Percentiles rank a stretch among this genome's conserved stretches.
Conservation (phyloP, 2,113 vertebrate species). For the Mastomys coucha region DNA sequence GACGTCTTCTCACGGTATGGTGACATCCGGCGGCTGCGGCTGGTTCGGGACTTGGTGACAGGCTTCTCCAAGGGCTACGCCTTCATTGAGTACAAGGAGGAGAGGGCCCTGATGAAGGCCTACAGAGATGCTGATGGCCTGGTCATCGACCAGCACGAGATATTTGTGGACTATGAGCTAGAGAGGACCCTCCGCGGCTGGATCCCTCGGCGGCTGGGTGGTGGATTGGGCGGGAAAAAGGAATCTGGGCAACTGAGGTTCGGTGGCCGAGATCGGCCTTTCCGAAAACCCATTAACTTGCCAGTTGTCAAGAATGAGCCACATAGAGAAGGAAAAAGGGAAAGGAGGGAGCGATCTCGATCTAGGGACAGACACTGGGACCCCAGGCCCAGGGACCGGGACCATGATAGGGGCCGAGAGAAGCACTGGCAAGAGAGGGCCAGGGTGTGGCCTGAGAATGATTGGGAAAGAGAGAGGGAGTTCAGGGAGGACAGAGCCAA, state of each 20-base stretch:
- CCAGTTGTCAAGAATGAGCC: constrained; percentile 84
- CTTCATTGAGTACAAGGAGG: constrained; percentile 96
- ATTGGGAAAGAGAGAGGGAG: constrained; percentile 82
- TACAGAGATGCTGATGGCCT: constrained; percentile 95
- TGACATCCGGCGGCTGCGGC: constrained; percentile 92
- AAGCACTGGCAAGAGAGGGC: constrained; percentile 83
- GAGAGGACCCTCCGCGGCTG: constrained; percentile 95
- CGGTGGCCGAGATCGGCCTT: constrained; percentile 96
- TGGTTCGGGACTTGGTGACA: constrained; percentile 95
- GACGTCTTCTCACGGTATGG: constrained; percentile 95
- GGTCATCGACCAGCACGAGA: constrained; percentile 94
- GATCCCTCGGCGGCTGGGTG: constrained; percentile 95
- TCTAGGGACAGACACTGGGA: constrained; percentile 88
- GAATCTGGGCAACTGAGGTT: constrained; percentile 97
- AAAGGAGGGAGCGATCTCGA: constrained; percentile 83
- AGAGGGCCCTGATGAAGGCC: constrained; percentile 91
- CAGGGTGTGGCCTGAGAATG: constrained; percentile 78
- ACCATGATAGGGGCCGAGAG: constrained; percentile 86
- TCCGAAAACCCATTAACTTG: constrained; percentile 95
- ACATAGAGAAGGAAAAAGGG: constrained; percentile 83
- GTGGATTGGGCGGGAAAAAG: constrained; percentile 96
- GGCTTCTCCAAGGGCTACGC: constrained; percentile 97
- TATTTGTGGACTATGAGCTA: constrained; percentile 96
- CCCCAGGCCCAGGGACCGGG: constrained; percentile 84
- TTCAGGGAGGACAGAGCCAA: constrained; percentile 85